Evolutionary conservation across 2,888 invertebrate species (phyloP).

Genomic region (Matsumyia berberina): DNA sequence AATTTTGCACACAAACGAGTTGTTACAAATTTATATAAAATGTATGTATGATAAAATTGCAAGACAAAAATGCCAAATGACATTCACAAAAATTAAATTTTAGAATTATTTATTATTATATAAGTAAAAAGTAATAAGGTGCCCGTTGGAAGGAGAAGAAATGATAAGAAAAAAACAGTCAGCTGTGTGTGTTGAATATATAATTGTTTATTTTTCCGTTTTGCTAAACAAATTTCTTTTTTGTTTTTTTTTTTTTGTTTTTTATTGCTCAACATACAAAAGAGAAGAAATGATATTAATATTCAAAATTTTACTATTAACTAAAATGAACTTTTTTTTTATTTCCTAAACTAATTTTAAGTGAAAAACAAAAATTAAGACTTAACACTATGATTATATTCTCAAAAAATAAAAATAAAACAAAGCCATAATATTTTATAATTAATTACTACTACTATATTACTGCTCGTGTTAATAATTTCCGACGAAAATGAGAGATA

Average conservation of each 20-base stretch:
- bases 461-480: slow-evolving; percentile 64
- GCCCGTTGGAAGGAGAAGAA: slow-evolving; percentile 28
- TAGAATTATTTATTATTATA: slow-evolving; percentile 70
- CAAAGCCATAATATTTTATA: slow-evolving; percentile 70
- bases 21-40: slow-evolving; percentile 42
- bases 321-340: slow-evolving; percentile 36
- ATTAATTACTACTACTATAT: slow-evolving; percentile 61
- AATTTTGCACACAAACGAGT: slow-evolving; percentile 32
- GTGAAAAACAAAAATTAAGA: slow-evolving; percentile 51
- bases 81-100: slow-evolving; percentile 74
- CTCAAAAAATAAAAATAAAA: slow-evolving; percentile 49
- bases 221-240: slow-evolving; percentile 42
- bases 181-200: slow-evolving; percentile 37
- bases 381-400: slow-evolving; percentile 69
- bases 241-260: too few species aligned
- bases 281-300: slow-evolving; percentile 14
- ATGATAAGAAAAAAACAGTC: slow-evolving; percentile 28
- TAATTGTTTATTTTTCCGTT: slow-evolving; percentile 27
- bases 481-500: slow-evolving; percentile 33
- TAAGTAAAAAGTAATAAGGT: slow-evolving; percentile 61
- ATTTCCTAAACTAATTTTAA: slow-evolving; percentile 64
- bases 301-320: slow-evolving; percentile 50
- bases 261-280: slow-evolving; percentile 6
- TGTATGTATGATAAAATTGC: slow-evolving; percentile 61
- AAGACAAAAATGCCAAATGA: slow-evolving; percentile 73